These are phyloP conservation scores for Mionectes olivaceus DNA, from an alignment of 2,797 vertebrate genomes.

Conservation along the genomic window DNA sequence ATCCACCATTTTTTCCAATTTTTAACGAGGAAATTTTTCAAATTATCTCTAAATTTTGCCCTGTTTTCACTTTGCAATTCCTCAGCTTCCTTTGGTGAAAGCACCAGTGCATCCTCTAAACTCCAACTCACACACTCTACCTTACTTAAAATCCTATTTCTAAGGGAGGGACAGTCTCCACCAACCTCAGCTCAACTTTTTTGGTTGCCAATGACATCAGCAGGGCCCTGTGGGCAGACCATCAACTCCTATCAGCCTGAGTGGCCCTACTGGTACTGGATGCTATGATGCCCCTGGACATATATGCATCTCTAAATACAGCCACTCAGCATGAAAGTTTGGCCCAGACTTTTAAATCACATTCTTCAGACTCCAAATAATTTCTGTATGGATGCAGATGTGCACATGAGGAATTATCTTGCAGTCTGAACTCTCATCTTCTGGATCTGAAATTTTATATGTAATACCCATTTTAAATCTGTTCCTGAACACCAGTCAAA, in stretches of 20 bases:
- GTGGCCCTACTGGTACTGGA: background rate
- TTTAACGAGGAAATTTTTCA: background rate
- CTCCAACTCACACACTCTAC: background rate
- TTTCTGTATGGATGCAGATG: background rate
- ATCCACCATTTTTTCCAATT: background rate
- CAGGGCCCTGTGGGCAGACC: background rate
- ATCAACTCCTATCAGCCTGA: background rate
- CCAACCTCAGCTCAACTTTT: background rate
- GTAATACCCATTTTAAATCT: background rate
- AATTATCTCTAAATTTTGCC: background rate
- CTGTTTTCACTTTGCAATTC: background rate
- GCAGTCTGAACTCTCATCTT: background rate
- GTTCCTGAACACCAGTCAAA: background rate
- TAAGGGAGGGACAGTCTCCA: background rate
- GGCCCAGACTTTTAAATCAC: background rate
- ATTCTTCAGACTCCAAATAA: background rate
- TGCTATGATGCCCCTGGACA: background rate
- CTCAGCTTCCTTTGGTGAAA: background rate
- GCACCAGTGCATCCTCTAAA: background rate
- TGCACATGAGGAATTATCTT: accelerated
- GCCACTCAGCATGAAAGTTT: background rate
- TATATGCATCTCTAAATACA: background rate
- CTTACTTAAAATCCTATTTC: background rate
- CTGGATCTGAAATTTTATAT: background rate
- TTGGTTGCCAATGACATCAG: background rate